Percentiles rank a stretch among this genome's conserved stretches.
phyloP scores from a whole-genome alignment of 1,140 invertebrate genomes.

The Diachasmimorpha longicaudata region DNA sequence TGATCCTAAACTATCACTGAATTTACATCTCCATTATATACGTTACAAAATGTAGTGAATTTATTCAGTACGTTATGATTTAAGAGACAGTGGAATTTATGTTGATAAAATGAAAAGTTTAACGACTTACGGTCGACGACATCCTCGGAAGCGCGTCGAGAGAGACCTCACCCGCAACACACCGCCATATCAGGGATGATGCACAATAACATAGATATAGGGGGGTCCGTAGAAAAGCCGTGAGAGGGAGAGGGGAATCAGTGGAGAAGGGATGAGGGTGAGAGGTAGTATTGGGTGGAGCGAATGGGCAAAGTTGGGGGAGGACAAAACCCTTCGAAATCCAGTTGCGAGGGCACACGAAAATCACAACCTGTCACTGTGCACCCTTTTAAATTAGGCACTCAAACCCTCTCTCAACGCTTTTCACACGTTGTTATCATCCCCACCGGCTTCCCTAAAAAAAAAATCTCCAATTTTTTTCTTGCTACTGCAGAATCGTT shows the following conservation, averaged over 20 bases:
- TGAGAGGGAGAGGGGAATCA: slow-evolving; percentile 3
- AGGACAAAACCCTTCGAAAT: background rate
- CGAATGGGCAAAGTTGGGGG: background rate
- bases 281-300: slow-evolving; percentile 19
- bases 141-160: slow-evolving; percentile 27
- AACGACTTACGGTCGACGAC: slow-evolving; percentile 32
- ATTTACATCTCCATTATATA: background rate
- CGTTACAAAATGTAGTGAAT: background rate
- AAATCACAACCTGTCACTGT: slow-evolving; percentile 8
- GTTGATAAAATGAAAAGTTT: slow-evolving; percentile 2
- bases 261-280: slow-evolving; percentile 16
- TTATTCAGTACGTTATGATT: background rate
- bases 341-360: background rate
- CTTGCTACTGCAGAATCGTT: background rate
- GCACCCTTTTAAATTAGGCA: background rate
- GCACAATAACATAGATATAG: slow-evolving; percentile 27
- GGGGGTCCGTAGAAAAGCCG: background rate
- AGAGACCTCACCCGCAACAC: slow-evolving; percentile 26
- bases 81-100: no score
- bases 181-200: slow-evolving; percentile 24
- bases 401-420: background rate
- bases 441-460: no score
- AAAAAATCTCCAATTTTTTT: background rate
- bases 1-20: background rate
- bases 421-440: background rate